phyloP scores from a whole-genome alignment of 2,888 invertebrate genomes.

The Drosophila nr. medialis region DNA sequence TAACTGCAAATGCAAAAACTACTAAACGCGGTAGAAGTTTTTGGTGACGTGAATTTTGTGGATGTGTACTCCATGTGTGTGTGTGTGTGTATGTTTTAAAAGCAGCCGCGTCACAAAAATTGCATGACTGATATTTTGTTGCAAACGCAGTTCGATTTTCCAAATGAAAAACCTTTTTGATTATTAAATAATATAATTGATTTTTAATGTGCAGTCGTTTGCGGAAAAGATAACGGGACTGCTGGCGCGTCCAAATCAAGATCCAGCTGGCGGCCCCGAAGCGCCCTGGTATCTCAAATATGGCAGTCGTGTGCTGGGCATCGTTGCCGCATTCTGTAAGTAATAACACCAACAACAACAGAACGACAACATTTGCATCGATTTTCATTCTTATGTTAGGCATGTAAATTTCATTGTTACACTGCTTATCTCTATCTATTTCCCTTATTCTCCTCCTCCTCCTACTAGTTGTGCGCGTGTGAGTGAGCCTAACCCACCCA shows the following conservation, averaged over 20 bases:
- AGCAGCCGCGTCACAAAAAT: conserved; percentile 69
- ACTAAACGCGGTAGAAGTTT: conserved; percentile 40
- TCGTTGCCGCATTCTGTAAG: conserved; percentile 93
- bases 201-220: conserved; percentile 84
- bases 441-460: not conserved
- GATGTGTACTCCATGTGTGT: conserved; percentile 17
- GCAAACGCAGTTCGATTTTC: conserved; percentile 37
- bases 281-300: conserved; percentile 96
- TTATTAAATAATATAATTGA: conserved; percentile 10
- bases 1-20: not conserved
- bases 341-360: conserved; percentile 64
- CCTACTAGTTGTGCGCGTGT: conserved; percentile 31
- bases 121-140: conserved; percentile 29
- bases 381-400: conserved; percentile 75
- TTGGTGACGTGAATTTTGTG: conserved; percentile 58
- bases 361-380: conserved; percentile 69
- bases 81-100: conserved; percentile 29
- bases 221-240: conserved; percentile 92
- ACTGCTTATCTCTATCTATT: conserved; percentile 48
- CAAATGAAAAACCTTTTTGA: conserved; percentile 18
- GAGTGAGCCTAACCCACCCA: conserved; percentile 47
- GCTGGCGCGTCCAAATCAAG: conserved; percentile 91
- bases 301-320: conserved; percentile 92
- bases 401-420: conserved; percentile 52
- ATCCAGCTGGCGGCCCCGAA: conserved; percentile 90